A percentile compares a stretch with the other conserved stretches of the same genome.
Evolutionary conservation across 2,888 invertebrate genomes (phyloP).

Genomic region (Erynnis tages): DNA sequence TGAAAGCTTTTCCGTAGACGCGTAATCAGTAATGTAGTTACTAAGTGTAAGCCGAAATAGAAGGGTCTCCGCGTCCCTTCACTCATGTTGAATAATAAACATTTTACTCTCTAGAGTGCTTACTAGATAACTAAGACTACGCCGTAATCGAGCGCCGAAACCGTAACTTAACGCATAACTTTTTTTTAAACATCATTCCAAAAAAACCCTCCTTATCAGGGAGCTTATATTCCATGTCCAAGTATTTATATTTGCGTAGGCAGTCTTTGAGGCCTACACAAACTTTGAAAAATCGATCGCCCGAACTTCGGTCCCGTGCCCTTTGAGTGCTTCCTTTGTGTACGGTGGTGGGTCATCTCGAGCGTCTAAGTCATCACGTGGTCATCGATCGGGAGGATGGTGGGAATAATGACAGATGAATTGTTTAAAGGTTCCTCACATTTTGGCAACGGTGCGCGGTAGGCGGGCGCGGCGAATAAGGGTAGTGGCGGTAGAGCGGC

Average conservation of each 20-base stretch:
- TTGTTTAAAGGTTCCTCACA: slow-evolving; percentile 64
- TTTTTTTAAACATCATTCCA: neutral
- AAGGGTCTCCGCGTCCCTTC: neutral
- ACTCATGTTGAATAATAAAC: slow-evolving; percentile 6
- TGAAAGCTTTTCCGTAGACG: neutral
- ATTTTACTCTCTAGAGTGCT: slow-evolving; percentile 5
- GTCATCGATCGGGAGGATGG: slow-evolving; percentile 51
- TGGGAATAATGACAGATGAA: slow-evolving; percentile 66
- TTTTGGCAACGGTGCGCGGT: slow-evolving; percentile 68
- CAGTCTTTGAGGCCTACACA: neutral
- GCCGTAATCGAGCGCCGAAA: neutral
- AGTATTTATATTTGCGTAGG: slow-evolving; percentile 1
- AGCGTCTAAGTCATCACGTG: slow-evolving; percentile 38
- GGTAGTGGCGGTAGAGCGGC: slow-evolving; percentile 42
- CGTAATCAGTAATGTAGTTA: neutral
- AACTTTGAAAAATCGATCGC: slow-evolving; percentile 19
- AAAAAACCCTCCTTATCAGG: neutral
- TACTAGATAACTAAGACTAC: neutral
- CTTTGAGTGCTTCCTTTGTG: neutral
- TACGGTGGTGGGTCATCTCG: neutral
- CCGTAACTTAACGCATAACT: neutral
- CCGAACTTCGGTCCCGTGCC: neutral
- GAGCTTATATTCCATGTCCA: neutral
- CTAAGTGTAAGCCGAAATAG: neutral
- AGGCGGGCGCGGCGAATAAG: slow-evolving; percentile 54